Evolutionary conservation across 2,888 invertebrate species (phyloP).

Genomic region (Nomada lathburiana): DNA sequence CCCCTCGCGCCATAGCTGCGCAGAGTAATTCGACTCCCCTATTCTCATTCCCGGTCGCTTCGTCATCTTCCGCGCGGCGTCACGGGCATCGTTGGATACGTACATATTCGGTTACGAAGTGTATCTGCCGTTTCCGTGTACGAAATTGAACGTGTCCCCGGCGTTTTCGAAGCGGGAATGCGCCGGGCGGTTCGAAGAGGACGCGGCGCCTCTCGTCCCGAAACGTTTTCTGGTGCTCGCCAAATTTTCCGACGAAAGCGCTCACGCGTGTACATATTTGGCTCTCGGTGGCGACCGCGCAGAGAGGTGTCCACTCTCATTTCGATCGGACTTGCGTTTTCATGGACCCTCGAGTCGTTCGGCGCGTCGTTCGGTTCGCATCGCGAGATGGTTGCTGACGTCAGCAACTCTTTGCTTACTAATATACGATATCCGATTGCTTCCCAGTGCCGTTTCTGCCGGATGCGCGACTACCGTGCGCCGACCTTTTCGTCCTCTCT

Average conservation of each 20-base stretch:
- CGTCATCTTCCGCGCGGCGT: slow-evolving; percentile 26
- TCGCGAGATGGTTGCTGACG: slow-evolving; percentile 45
- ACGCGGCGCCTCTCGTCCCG: too few species aligned
- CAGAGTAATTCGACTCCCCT: slow-evolving; percentile 42
- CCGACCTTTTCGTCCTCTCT: slow-evolving; percentile 67
- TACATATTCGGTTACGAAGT: slow-evolving; percentile 27
- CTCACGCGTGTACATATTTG: too few species aligned
- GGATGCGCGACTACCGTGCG: slow-evolving; percentile 66
- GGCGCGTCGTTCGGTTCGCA: neutral
- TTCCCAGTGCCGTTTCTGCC: slow-evolving; percentile 73
- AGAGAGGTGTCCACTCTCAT: neutral
- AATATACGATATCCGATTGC: slow-evolving; percentile 69
- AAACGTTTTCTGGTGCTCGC: too few species aligned
- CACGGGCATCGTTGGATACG: slow-evolving; percentile 25
- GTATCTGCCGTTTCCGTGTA: slow-evolving; percentile 11
- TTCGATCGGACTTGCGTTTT: neutral
- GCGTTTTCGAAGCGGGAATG: neutral
- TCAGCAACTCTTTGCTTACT: slow-evolving; percentile 71
- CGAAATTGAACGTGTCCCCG: neutral
- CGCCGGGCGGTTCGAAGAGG: too few species aligned
- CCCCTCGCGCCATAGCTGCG: neutral
- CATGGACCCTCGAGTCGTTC: neutral
- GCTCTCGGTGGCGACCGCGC: neutral
- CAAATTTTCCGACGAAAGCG: too few species aligned
- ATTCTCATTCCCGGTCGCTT: slow-evolving; percentile 47